Evolutionary conservation across 2,888 invertebrate species (phyloP), one percentile per base, ranked within the genome.

Genomic region (Eupithecia pulchellata): DNA sequence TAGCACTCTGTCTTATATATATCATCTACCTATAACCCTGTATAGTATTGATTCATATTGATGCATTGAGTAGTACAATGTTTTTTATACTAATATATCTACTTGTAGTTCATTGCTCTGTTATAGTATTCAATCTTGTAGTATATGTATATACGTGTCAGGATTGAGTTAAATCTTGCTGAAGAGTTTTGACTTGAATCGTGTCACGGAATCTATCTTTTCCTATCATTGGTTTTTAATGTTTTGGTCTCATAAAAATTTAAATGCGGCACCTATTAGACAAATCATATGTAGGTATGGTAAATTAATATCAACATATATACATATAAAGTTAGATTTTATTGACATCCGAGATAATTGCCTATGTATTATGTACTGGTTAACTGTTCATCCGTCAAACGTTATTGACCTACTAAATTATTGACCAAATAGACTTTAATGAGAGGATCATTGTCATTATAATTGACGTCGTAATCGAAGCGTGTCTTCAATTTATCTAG

Each of bases 381-480:
- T 9, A n/a, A 13, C 11, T 1, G 52, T 42, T 72, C 65, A 69
- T 73, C 66, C 69, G 47, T 61, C 64, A 65, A 67, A 68, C 69
- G 60, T 69, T 67, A 68, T 68, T 77, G 71, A 64, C 74, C 77
- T 68, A 73, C 69, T 75, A 57, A 62, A 69, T 70, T 66, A 69
- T 61, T 72, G 69, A 70, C 64, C 64, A 69, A 67, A 63, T 66
- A 72, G 60, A 13, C 66, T 73, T 13, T 72, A 75, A 75, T 68
- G 70, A 72, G 74, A 60, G 65, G 66, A 69, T 77, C 75, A 75
- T 77, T 75, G 75, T 75, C 71, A 73, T 73, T 73, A 75, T 75
- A 78, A 78, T 75, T 77, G 78, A 76, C 67, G 72, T 52, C 29
- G 77, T 70, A 75, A 75, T 75, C 75, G 77, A 78, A 76, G 75